A percentile compares a stretch with the other conserved stretches of the same genome.
phyloP scores from a whole-genome alignment of 2,797 vertebrate genomes.

The Silurus aristotelis region DNA sequence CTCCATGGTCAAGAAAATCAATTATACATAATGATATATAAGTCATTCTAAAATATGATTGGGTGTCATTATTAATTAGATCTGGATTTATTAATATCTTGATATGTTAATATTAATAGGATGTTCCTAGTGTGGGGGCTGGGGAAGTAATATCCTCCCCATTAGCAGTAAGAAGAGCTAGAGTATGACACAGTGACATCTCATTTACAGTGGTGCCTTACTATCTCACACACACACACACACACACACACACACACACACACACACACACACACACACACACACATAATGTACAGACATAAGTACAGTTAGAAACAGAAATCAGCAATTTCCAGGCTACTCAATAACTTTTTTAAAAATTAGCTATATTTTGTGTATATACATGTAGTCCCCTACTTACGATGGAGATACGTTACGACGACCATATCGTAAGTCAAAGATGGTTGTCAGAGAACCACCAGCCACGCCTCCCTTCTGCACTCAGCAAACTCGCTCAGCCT shows the following conservation, averaged over 20 bases:
- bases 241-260: neutral
- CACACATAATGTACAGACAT: neutral
- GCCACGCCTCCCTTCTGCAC: no score
- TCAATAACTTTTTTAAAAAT: neutral
- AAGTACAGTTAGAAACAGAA: neutral
- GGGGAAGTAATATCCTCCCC: constrained; percentile 6
- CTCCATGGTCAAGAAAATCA: neutral
- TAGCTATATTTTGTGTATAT: no score
- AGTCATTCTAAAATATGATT: constrained; percentile 6
- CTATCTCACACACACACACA: neutral
- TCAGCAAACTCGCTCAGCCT: no score
- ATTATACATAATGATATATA: neutral
- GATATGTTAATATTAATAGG: constrained; percentile 27
- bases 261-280: neutral
- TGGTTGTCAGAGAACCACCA: no score
- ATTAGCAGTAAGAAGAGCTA: constrained; percentile 25
- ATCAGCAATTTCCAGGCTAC: neutral
- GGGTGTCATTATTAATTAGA: constrained; percentile 10
- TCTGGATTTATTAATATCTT: constrained; percentile 18
- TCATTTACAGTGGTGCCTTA: constrained; percentile 9
- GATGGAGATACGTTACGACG: no score
- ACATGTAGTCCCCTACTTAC: no score
- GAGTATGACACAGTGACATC: constrained; percentile 30
- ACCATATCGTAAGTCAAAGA: no score
- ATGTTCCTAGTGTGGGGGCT: constrained; percentile 5